Base-by-base conservation (phyloP, 2,113 vertebrate genomes). In the Oncorhynchus mykiss region DNA sequence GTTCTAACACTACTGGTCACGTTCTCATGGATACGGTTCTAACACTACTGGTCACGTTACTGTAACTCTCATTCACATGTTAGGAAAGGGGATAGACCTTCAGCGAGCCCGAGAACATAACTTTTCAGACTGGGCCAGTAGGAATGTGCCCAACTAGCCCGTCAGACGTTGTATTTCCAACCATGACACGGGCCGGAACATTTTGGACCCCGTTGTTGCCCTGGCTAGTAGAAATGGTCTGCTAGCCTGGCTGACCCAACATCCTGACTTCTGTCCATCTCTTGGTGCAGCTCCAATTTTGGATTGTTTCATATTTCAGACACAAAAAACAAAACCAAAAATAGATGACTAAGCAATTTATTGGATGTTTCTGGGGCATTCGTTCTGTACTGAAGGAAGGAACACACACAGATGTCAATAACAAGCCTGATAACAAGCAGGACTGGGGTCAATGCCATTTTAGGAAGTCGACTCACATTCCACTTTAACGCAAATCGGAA, bases 361-460 rank as follows among this genome's bases (percentile, higher is more conserved):
- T 22, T 62, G 59, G 1, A 62, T 9, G 16, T 54, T 54, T 16
- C 16, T 54, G 51, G 16, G 51, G 14, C 51, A 54, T 62, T 22
- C 8, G 11, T 22, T 22, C 7, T 31, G 34, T 77, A 27, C 66
- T 74, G 20, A 45, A 66, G 34, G 78, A 54, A 76, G 79, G 82
- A 31, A 45, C 49, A 67, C 20, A 64, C 34, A 22, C 34, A 54
- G 59, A 72, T 27, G 20, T 1, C 9, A 2, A 22, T 20, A n/a
- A n/a, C 9, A 62, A 6, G 59, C 59, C n/a, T 3, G 1, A 60
- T 7, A 22, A 62, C 54, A 62, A 8, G 59, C n/a, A n/a, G n/a
- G 20, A 62, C 7, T 24, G 59, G 7, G 59, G 2, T 16, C 18
- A 62, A 16, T 62, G 7, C n/a, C 8, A 62, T 62, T 62, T 62